phyloP scores from a whole-genome alignment of 2,888 invertebrate species.

The Dryadula phaetusa region DNA sequence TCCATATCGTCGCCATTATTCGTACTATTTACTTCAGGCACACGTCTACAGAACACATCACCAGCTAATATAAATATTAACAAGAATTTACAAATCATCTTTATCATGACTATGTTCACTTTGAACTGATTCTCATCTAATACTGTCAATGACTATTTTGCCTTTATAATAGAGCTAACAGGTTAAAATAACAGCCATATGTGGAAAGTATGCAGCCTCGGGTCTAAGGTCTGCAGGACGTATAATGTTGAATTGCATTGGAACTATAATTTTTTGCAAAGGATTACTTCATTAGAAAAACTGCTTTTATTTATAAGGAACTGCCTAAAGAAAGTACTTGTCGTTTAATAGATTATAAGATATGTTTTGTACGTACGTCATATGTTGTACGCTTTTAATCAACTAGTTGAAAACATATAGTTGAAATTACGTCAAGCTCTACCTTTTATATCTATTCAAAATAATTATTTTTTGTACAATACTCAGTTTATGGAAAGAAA shows the following conservation, averaged over 20 bases:
- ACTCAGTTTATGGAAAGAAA: no score
- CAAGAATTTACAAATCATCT: constrained; percentile 53
- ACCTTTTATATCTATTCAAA: no score
- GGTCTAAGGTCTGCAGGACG: constrained; percentile 52
- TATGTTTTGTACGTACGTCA: no score
- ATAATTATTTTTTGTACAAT: no score
- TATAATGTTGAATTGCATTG: constrained; percentile 36
- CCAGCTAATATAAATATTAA: constrained; percentile 53
- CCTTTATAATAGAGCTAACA: constrained; percentile 68
- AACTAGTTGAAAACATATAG: no score
- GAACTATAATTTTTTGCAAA: constrained; percentile 30
- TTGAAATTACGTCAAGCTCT: no score
- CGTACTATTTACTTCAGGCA: constrained; percentile 54
- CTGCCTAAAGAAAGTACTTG: neutral
- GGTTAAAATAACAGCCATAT: constrained; percentile 58
- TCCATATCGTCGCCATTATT: constrained; percentile 50
- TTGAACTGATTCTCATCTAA: constrained; percentile 59
- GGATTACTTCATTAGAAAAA: neutral
- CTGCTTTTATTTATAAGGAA: neutral
- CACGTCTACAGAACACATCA: constrained; percentile 54
- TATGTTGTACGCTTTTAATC: no score
- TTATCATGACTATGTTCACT: constrained; percentile 54
- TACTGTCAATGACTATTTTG: constrained; percentile 55
- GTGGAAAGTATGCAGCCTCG: constrained; percentile 60
- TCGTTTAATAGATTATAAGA: neutral